These are phyloP conservation scores for Hypomecis atomaria DNA, from an alignment of 2,888 invertebrate genomes.

Conservation along the genomic window DNA sequence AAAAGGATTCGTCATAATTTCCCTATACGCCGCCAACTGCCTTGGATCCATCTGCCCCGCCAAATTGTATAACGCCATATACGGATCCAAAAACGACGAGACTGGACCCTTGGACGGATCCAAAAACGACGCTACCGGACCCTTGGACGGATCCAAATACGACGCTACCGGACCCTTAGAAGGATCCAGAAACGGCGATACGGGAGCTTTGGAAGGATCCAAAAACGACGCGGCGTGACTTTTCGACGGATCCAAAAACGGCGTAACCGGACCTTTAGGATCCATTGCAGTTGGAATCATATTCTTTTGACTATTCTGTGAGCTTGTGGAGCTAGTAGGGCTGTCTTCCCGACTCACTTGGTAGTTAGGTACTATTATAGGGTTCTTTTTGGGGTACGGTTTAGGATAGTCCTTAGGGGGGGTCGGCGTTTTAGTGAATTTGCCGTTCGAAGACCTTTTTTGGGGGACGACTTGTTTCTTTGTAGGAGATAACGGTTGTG, in stretches of 20 bases:
- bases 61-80: constrained; percentile 73
- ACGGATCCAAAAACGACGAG: constrained; percentile 69
- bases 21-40: constrained; percentile 75
- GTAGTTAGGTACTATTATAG: constrained; percentile 70
- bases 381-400: constrained; percentile 53
- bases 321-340: constrained; percentile 61
- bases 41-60: constrained; percentile 74
- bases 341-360: constrained; percentile 66
- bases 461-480: constrained; percentile 68
- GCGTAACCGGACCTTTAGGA: constrained; percentile 43
- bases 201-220: constrained; percentile 1
- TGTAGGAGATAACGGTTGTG: constrained; percentile 52
- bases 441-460: constrained; percentile 83
- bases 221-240: neutral
- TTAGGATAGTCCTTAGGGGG: constrained; percentile 67
- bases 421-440: constrained; percentile 79
- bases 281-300: constrained; percentile 47
- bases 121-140: constrained; percentile 10
- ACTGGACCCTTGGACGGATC: constrained; percentile 50
- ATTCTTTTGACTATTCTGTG: constrained; percentile 49
- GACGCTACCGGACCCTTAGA: constrained; percentile 2
- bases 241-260: constrained; percentile 1
- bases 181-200: constrained; percentile 2
- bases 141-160: constrained; percentile 8
- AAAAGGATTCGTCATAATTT: constrained; percentile 71